These are phyloP conservation scores for Acleris emargana DNA, from an alignment of 2,888 invertebrate genomes.

Conservation along the genomic window DNA sequence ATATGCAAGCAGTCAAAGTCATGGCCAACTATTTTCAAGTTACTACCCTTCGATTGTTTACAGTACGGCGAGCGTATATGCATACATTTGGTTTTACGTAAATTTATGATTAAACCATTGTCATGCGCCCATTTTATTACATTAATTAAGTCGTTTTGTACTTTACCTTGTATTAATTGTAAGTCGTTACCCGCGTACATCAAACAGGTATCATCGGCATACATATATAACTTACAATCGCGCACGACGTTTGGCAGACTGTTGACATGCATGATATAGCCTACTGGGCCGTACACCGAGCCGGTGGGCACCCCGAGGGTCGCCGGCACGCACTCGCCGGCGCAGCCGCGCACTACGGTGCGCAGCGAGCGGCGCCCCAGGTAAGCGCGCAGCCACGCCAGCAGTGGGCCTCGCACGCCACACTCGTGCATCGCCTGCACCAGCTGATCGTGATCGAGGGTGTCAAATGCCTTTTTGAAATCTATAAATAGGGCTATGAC, in stretches of 20 bases:
- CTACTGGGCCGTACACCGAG: constrained; percentile 39
- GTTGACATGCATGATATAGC: constrained; percentile 40
- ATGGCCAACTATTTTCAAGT: constrained; percentile 28
- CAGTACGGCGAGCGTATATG: constrained; percentile 34
- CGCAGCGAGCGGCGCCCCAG: constrained; percentile 9
- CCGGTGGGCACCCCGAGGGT: constrained; percentile 39
- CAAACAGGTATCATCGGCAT: constrained; percentile 41
- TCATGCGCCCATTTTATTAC: constrained; percentile 37
- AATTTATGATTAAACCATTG: constrained; percentile 36
- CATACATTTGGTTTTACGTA: constrained; percentile 32
- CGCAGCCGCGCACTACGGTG: constrained; percentile 12
- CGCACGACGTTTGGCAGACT: constrained; percentile 34
- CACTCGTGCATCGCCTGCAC: constrained; percentile 28
- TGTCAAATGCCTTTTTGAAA: constrained; percentile 39
- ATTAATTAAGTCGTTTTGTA: constrained; percentile 33
- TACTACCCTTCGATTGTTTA: constrained; percentile 3
- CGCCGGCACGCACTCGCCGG: constrained; percentile 4
- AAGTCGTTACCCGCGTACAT: constrained; percentile 29
- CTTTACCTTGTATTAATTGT: not conserved
- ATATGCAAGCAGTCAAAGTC: constrained; percentile 34
- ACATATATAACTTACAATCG: constrained; percentile 37
- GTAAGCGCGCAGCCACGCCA: constrained; percentile 12
- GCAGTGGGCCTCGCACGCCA: constrained; percentile 13
- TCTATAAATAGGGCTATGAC: constrained; percentile 37
- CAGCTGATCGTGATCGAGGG: constrained; percentile 27